Conservation (phyloP, 2,888 invertebrate genomes). For the Drosophila koepferae region DNA sequence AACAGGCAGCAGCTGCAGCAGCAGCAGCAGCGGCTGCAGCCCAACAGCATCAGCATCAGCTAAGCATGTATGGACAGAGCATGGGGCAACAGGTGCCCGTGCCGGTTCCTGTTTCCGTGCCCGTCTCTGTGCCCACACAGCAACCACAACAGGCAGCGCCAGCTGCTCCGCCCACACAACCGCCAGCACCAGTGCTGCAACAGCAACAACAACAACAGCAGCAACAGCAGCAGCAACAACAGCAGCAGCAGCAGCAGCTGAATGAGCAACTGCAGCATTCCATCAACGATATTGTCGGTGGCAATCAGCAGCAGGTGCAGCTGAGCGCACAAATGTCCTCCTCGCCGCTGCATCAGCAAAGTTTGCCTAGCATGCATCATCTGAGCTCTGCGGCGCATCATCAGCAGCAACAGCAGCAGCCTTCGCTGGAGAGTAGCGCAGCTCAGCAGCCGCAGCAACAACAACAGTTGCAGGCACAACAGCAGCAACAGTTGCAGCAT, state of each 20-base stretch:
- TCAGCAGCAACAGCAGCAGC: constrained; percentile 51
- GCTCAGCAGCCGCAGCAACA: constrained; percentile 69
- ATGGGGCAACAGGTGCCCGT: constrained; percentile 72
- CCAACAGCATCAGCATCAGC: constrained; percentile 77
- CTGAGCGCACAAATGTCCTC: constrained; percentile 77
- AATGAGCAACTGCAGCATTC: constrained; percentile 85
- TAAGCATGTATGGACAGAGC: constrained; percentile 66
- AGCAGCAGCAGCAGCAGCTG: constrained; percentile 80
- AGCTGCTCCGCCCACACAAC: constrained; percentile 54
- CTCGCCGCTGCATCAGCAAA: constrained; percentile 76
- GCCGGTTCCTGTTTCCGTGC: constrained; percentile 11
- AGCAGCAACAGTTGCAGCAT: constrained; percentile 71
- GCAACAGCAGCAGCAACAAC: constrained; percentile 44
- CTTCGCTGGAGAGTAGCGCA: constrained; percentile 39
- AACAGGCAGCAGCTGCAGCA: constrained; percentile 52
- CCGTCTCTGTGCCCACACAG: constrained; percentile 66
- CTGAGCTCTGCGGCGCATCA: constrained; percentile 44
- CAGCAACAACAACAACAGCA: constrained; percentile 60
- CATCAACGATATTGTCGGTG: constrained; percentile 85
- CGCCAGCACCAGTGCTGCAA: constrained; percentile 74
- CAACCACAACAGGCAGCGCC: constrained; percentile 59
- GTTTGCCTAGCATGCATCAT: constrained; percentile 75
- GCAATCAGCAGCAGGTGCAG: constrained; percentile 86
- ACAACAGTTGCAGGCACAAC: constrained; percentile 66
- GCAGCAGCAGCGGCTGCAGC: constrained; percentile 69